Percentiles rank a stretch among this genome's conserved stretches.
phyloP scores from a whole-genome alignment of 2,113 vertebrate species.

The Chlamydotis undulata region DNA sequence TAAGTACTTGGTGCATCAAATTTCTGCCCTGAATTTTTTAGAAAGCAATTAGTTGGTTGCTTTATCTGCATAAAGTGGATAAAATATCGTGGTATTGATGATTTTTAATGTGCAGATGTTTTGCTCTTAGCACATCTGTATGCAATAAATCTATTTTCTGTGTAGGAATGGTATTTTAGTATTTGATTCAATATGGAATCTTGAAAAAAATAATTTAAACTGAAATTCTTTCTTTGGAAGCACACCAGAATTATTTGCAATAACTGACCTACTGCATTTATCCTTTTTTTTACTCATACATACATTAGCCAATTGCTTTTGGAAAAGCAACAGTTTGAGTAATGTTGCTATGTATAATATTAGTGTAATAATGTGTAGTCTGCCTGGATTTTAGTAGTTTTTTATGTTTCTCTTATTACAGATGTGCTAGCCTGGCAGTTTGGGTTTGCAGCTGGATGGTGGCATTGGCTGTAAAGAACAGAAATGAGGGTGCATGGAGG shows the following conservation, averaged over 20 bases:
- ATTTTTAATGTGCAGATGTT: slow-evolving; percentile 66
- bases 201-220: slow-evolving; percentile 77
- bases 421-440: not conserved
- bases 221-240: slow-evolving; percentile 58
- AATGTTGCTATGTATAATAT: not conserved
- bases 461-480: not conserved
- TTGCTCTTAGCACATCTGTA: slow-evolving; percentile 71
- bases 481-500: not conserved
- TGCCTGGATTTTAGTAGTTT: not conserved
- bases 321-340: not conserved
- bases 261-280: not conserved
- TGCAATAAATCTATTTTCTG: slow-evolving; percentile 73
- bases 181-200: slow-evolving; percentile 74
- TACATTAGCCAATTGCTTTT: not conserved
- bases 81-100: slow-evolving; percentile 41
- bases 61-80: slow-evolving; percentile 30
- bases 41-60: slow-evolving; percentile 39
- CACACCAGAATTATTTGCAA: slow-evolving; percentile 54
- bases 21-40: slow-evolving; percentile 13
- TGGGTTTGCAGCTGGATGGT: not conserved
- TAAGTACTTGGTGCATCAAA: not conserved
- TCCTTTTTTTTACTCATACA: not conserved
- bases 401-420: not conserved
- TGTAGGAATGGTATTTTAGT: slow-evolving; percentile 72
- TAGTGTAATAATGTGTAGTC: not conserved